Conservation (phyloP, 2,888 invertebrate genomes). For the Crepidodera aurea region DNA sequence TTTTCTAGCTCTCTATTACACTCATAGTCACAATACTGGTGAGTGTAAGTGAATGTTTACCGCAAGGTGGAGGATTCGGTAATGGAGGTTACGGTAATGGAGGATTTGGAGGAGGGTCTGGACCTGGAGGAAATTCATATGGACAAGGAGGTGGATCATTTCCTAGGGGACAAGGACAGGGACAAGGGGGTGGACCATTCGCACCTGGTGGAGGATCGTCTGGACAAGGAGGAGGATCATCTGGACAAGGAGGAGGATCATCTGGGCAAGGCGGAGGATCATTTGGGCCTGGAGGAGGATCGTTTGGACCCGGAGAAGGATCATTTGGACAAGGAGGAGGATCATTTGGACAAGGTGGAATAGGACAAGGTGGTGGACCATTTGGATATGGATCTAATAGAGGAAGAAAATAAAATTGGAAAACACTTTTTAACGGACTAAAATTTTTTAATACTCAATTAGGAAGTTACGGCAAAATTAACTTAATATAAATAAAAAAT, state of each 20-base stretch:
- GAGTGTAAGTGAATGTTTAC: slow-evolving; percentile 1
- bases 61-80: background rate
- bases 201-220: background rate
- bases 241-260: background rate
- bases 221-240: background rate
- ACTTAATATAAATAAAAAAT: too few species aligned
- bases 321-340: background rate
- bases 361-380: background rate
- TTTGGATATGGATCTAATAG: background rate
- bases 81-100: background rate
- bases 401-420: background rate
- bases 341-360: background rate
- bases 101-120: too few species aligned
- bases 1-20: too few species aligned
- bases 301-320: background rate
- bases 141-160: background rate
- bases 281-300: background rate
- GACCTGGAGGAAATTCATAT: background rate
- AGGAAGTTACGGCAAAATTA: too few species aligned
- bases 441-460: background rate
- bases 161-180: background rate
- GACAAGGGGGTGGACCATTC: background rate
- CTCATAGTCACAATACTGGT: too few species aligned
- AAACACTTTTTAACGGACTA: background rate
- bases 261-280: background rate